Base-by-base conservation (phyloP, 2,888 invertebrate species). In the Hemistola chrysoprasaria region DNA sequence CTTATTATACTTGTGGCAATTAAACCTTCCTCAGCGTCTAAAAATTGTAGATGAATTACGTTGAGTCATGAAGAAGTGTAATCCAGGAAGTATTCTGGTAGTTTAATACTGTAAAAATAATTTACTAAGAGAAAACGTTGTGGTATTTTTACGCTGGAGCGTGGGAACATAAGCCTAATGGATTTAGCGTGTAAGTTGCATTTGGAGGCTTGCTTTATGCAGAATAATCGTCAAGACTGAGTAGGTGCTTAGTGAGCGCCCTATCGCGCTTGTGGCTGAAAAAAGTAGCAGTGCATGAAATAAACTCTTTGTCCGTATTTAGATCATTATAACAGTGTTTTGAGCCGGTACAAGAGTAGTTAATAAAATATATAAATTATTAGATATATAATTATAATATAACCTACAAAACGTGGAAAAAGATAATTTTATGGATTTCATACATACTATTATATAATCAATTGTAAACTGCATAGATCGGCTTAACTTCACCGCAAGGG, bases 111-210 rank as follows among this genome's bases (percentile, higher is more conserved):
- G 47, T 58, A 46, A 47, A n/a, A 59, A 56, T 41, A 53, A 41
- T 55, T 51, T 53, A 42, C 53, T 55, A 40, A 52, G 56, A 55
- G 59, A 39, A 40, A 59, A 55, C 55, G 61, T 53, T 57, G 49
- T 41, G 54, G 52, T 61, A 57, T 65, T 61, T 64, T 64, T 57
- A 50, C 51, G 43, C 11, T 33, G 39, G 46, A 51, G 40, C 49
- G 47, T 50, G 31, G 40, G 46, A 57, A 61, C 60, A 65, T 66
- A 65, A 71, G 65, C 68, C 71, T 79, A 81, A 81, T 80, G 81
- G 78, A 77, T 71, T 78, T 75, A 66, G 59, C 75, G 53, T 78
- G 79, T 80, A 72, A 65, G 71, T 72, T 78, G 71, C 71, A 71
- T 76, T 75, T 72, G 65, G 67, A 58, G 55, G 64, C 57, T 62